A percentile compares a stretch with the other conserved stretches of the same genome.
Conservation (phyloP, 2,113 vertebrate genomes). For the Heterochromis multidens region DNA sequence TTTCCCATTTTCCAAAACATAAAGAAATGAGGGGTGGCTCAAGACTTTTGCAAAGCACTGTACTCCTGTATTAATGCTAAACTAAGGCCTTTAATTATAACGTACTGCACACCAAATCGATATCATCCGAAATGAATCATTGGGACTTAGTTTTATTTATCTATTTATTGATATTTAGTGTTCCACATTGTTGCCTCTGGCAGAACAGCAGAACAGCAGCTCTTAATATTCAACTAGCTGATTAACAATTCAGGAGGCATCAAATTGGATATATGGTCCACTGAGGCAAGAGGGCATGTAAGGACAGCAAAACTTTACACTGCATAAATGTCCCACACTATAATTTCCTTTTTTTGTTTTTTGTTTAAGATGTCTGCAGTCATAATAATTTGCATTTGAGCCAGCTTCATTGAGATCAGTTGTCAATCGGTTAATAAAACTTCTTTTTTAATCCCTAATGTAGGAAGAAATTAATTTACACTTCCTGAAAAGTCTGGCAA, state of each 20-base stretch:
- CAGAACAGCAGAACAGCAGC: slow-evolving; percentile 33
- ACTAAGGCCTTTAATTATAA: slow-evolving; percentile 19
- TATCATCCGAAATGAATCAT: slow-evolving; percentile 46
- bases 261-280: slow-evolving; percentile 19
- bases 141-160: slow-evolving; percentile 7
- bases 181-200: slow-evolving; percentile 44
- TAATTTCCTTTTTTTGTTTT: background rate
- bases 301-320: slow-evolving; percentile 7
- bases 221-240: slow-evolving; percentile 53
- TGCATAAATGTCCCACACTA: background rate
- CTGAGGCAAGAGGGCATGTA: slow-evolving; percentile 25
- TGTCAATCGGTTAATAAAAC: background rate
- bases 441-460: background rate
- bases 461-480: background rate
- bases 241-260: slow-evolving; percentile 62
- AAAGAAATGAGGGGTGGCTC: background rate
- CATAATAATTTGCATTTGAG: background rate
- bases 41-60: background rate
- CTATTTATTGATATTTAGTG: slow-evolving; percentile 54
- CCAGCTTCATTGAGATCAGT: background rate
- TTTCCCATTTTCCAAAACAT: too few species aligned
- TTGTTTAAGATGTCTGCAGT: background rate
- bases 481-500: background rate
- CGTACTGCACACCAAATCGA: slow-evolving; percentile 31
- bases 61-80: background rate